Evolutionary conservation across 1,140 invertebrate genomes (phyloP), one percentile per base, ranked within the genome.

Genomic region (Drosophila sturtevanti): DNA sequence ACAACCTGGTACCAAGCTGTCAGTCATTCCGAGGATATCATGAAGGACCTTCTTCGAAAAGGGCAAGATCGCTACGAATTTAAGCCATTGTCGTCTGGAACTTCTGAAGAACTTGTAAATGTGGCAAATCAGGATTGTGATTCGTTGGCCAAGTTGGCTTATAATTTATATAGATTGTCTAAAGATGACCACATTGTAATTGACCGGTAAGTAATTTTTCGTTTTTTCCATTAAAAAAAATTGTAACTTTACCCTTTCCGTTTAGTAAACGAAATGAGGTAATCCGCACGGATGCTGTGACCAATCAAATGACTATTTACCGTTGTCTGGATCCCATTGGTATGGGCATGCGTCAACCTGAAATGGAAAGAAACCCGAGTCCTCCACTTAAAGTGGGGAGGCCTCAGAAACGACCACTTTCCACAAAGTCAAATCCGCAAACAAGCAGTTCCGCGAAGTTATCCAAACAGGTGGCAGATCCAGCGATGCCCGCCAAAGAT

Each of bases 151-250:
- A 85, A 80, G 35, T 38, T 91, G 31, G 90, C 90, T 12, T 91
- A 81, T 62, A 86, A 77, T 63, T 68, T 91, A 7, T 73, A 82
- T 61, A 77, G 72, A 4, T 38, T 90, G 9, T 73, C 90, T 12
- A 77, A 80, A 27, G 71, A 75, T 0, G 90, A 91, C 72, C 84
- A 90, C 35, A 89, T 91, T 16, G 87, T 91, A 1, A 91, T 91
- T 4, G 81, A 91, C 66, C 77, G 89, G 89, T 90, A 6, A 41
- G 61, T 67, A 31, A 4, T 3, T 4, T n/a, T 54, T 1, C 0
- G n/a, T 21, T 37, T 9, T 10, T 0, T 21, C n/a, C 3, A 1
- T 38, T 21, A 44, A 48, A 44, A 4, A 9, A 9, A 21, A 4
- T 0, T 4, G 11, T 4, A 31, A 31, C 27, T 62, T 9, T 63